phyloP scores from a whole-genome alignment of 2,888 invertebrate species.

The Malthinus flaveolus region DNA sequence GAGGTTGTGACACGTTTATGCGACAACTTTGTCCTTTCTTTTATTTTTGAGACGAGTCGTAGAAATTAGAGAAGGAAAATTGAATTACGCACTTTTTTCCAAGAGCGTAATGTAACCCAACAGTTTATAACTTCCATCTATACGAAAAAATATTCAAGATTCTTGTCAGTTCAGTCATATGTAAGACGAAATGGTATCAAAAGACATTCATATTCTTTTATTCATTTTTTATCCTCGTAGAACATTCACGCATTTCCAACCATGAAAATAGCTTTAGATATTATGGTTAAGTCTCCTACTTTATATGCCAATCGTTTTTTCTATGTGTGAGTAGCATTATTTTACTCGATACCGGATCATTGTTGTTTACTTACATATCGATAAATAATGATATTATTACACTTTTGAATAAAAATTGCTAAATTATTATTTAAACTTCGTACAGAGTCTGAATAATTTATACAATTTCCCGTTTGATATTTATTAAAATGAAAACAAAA shows the following conservation, averaged over 20 bases:
- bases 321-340: constrained; percentile 16
- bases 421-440: constrained; percentile 16
- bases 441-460: constrained; percentile 32
- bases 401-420: constrained; percentile 21
- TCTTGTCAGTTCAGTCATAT: constrained; percentile 7
- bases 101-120: background rate
- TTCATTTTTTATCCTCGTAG: constrained; percentile 18
- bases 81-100: no score
- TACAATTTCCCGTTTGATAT: constrained; percentile 4
- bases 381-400: constrained; percentile 20
- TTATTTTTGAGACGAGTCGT: no score
- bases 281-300: constrained; percentile 21
- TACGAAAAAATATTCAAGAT: constrained; percentile 6
- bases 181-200: constrained; percentile 12
- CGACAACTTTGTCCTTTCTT: no score
- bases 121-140: constrained; percentile 2
- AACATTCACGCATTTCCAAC: constrained; percentile 20
- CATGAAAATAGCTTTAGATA: constrained; percentile 22
- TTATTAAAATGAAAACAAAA: no score
- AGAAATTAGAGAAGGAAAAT: no score
- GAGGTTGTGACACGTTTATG: no score
- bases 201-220: constrained; percentile 20
- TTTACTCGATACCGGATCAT: constrained; percentile 19
- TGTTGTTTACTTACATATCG: constrained; percentile 21
- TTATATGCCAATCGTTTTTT: constrained; percentile 22